Evolutionary conservation across 2,888 invertebrate species (phyloP).

Genomic region (Cephus nigrinus): DNA sequence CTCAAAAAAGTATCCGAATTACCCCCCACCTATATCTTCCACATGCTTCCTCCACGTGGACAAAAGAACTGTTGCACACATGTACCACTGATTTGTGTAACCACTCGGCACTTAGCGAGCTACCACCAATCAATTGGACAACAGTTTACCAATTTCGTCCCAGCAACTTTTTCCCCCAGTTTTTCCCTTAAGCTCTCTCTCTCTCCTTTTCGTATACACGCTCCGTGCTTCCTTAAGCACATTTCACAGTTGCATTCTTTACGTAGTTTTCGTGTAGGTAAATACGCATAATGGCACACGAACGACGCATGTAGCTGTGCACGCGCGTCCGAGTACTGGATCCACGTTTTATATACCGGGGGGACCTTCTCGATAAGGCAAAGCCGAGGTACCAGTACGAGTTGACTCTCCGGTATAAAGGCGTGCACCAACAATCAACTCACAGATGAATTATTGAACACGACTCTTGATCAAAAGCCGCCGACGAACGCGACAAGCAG

Average conservation of each 20-base stretch:
- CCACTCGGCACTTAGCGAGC: not conserved
- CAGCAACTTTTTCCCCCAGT: not conserved
- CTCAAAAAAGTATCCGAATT: no score
- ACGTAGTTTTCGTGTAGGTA: no score
- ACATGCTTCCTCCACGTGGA: no score
- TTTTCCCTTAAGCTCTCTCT: not conserved
- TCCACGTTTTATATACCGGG: not conserved
- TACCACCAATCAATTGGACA: not conserved
- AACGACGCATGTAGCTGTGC: no score
- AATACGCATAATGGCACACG: no score
- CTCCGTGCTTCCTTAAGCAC: not conserved
- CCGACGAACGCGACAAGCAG: conserved; percentile 42
- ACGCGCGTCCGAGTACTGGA: no score
- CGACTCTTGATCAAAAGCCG: conserved; percentile 52
- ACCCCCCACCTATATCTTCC: no score
- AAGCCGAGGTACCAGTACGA: conserved; percentile 20
- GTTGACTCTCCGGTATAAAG: conserved; percentile 11
- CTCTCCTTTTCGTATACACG: not conserved
- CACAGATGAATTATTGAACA: conserved; percentile 56
- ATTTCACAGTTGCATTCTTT: no score
- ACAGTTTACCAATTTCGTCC: not conserved
- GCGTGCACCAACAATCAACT: conserved; percentile 38
- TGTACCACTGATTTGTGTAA: no score
- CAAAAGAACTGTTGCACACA: no score
- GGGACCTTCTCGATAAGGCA: conserved; percentile 7